Conservation (phyloP, 2,113 vertebrate genomes). For the Vireo altiloquus region DNA sequence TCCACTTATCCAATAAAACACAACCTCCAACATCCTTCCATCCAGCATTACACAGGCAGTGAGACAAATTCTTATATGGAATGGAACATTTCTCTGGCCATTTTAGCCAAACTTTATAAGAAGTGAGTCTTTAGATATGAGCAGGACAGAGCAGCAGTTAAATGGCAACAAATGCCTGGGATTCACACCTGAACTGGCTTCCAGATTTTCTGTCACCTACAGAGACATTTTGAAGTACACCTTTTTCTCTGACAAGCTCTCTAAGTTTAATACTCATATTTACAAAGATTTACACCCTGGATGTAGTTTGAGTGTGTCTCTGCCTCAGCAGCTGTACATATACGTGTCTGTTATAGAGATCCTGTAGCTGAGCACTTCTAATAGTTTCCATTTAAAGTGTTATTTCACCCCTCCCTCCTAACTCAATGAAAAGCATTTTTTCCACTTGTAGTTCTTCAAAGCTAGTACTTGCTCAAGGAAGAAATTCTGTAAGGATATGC, state of each 20-base stretch:
- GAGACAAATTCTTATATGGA: neutral
- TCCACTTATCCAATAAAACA: neutral
- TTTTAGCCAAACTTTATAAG: neutral
- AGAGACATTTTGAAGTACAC: neutral
- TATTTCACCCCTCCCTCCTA: neutral
- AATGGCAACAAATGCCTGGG: neutral
- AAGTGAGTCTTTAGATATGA: neutral
- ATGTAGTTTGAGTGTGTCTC: neutral
- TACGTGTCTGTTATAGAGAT: neutral
- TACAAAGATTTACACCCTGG: neutral
- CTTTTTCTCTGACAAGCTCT: neutral
- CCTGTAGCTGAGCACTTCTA: neutral
- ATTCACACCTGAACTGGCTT: neutral
- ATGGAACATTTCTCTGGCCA: neutral
- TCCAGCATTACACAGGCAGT: neutral
- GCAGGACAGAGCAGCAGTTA: neutral
- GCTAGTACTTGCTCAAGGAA: neutral
- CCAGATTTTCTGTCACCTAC: neutral
- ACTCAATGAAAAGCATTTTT: neutral
- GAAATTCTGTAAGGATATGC: neutral
- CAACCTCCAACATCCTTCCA: neutral
- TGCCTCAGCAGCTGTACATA: neutral
- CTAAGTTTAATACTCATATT: neutral
- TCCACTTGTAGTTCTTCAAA: neutral
- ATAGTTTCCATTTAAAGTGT: constrained; percentile 34